Evolutionary conservation across 2,113 vertebrate genomes (phyloP), one percentile per base, ranked within the genome.

Genomic region (Plotosus lineatus): DNA sequence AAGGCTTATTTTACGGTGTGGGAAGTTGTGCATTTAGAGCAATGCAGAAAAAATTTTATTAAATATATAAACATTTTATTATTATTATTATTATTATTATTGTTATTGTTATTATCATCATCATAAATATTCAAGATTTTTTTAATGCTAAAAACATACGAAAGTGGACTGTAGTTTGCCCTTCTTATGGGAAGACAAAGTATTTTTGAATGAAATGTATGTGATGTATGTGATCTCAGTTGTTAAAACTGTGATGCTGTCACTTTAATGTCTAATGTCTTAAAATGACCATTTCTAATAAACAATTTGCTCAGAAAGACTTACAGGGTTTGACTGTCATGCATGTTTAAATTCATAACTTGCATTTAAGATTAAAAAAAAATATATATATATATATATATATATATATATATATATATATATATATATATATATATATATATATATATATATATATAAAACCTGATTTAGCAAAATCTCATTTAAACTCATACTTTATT

Each of bases 251-350:
- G 79, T 42, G 85, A 68, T 51, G 48, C 74, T 74, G 80, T 79
- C 77, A 79, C 42, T 83, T 85, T 86, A 88, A 89, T 82, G 81
- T 84, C 74, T 85, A 84, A 84, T 86, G 63, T 68, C 87, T 82
- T 84, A 42, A 89, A 84, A 81, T 88, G 83, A 77, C 78, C 85
- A 44, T 82, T 84, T 91, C 85, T 81, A 90, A 90, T 90, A 91
- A 91, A 91, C 56, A 3, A 83, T 69, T 80, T 79, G 53, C 90
- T 88, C 87, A 56, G 72, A 77, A 77, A 17, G 23, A 58, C 48
- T 40, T 51, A 26, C 69, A 8, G 53, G 1, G 36, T 44, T 17
- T 48, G 26, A 51, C 42, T 68, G 12, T 58, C n/a, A 33, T 75
- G 19, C 72, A 73, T 72, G 53, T 55, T 3, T 23, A 17, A 28